Conservation (phyloP, 2,797 vertebrate species). For the Catharus ustulatus region DNA sequence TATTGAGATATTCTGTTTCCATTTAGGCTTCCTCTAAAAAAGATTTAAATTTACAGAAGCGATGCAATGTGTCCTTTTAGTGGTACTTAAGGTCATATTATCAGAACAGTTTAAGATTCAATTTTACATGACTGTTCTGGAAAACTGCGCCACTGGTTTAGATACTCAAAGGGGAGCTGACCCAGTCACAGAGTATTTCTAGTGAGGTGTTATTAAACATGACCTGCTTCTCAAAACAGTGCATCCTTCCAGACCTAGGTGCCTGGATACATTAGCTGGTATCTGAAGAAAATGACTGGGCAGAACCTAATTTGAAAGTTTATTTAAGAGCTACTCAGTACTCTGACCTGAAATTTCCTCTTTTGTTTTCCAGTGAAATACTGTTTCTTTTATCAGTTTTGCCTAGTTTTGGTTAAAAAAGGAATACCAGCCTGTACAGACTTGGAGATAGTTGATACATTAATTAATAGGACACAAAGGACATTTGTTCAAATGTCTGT, state of each 20-base stretch:
- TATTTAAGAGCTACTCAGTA: not conserved
- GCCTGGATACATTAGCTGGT: not conserved
- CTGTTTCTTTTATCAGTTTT: not conserved
- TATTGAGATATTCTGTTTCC: not conserved
- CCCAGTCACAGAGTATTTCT: conserved; percentile 24
- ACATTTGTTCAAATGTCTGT: not conserved
- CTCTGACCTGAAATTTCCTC: not conserved
- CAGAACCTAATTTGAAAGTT: not conserved
- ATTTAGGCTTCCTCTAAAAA: not conserved
- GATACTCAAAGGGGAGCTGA: conserved; percentile 42
- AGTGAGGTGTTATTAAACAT: conserved; percentile 43
- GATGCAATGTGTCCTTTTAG: not conserved
- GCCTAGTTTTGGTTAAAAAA: not conserved
- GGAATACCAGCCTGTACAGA: not conserved
- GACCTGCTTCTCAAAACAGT: conserved; percentile 40
- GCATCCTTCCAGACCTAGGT: not conserved
- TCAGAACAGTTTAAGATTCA: conserved; percentile 15
- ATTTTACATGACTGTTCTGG: conserved; percentile 1
- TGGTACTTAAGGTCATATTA: not conserved
- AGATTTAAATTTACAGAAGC: not conserved
- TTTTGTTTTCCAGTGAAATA: not conserved
- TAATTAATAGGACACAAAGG: not conserved
- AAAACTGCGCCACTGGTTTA: not conserved
- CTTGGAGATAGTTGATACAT: not conserved
- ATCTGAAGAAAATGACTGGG: not conserved